phyloP scores from a whole-genome alignment of 2,797 vertebrate genomes.

The Periparus ater region DNA sequence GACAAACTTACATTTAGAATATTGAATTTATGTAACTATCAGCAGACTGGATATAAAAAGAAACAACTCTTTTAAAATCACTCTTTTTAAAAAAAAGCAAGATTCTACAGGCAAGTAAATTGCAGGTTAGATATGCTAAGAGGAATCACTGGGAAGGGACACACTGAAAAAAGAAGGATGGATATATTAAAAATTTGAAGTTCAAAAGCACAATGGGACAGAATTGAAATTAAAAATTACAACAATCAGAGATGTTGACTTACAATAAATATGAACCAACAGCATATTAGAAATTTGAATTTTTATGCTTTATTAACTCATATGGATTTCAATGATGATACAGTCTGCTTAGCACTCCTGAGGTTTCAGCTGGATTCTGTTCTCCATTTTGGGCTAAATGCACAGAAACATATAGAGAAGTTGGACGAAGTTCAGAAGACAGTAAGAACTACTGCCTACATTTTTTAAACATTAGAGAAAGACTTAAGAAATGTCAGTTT shows the following conservation, averaged over 20 bases:
- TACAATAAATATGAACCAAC: background rate
- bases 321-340: background rate
- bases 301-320: slow-evolving; percentile 1
- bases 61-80: slow-evolving; percentile 4
- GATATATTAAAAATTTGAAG: background rate
- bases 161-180: background rate
- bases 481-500: background rate
- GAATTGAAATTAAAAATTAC: background rate
- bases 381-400: background rate
- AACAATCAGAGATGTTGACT: background rate
- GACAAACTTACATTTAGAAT: slow-evolving; percentile 27
- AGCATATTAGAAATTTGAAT: background rate
- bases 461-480: background rate
- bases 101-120: background rate
- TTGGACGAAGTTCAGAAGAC: background rate
- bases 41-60: slow-evolving; percentile 52
- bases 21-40: slow-evolving; percentile 40
- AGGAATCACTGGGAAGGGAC: background rate
- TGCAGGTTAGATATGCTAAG: background rate
- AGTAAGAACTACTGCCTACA: background rate
- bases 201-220: background rate
- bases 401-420: background rate
- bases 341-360: background rate
- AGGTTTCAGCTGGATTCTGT: background rate
- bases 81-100: background rate